phyloP scores from a whole-genome alignment of 2,797 vertebrate species.

The Petrocephalus schoutedeni region DNA sequence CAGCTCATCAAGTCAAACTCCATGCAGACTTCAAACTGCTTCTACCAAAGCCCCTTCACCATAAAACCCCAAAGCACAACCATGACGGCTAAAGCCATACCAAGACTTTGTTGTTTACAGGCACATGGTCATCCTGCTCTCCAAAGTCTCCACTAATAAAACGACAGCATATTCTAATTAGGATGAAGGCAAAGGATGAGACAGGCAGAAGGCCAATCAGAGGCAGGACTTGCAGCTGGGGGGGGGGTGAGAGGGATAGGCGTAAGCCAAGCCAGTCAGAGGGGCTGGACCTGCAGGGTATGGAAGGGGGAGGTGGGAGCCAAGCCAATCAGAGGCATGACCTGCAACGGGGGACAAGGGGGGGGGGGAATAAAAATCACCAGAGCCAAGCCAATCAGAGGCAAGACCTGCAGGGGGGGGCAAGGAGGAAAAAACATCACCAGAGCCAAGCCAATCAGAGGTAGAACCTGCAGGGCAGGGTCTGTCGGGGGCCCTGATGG shows the following conservation, averaged over 20 bases:
- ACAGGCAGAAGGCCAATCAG: neutral
- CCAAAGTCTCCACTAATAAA: neutral
- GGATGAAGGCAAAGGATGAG: neutral
- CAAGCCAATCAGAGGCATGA: neutral
- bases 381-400: neutral
- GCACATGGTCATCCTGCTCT: neutral
- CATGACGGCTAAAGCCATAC: neutral
- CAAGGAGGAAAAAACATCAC: neutral
- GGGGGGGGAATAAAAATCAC: neutral
- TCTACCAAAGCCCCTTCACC: neutral
- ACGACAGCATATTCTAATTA: neutral
- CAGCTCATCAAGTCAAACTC: neutral
- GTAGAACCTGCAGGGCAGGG: slow-evolving; percentile 39
- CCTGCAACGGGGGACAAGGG: neutral
- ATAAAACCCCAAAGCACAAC: neutral
- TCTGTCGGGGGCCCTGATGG: slow-evolving; percentile 37
- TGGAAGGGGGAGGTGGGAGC: neutral
- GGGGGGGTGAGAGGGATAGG: neutral
- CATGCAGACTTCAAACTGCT: neutral
- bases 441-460: neutral
- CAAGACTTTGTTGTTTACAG: neutral
- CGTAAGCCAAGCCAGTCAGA: neutral
- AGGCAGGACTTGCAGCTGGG: neutral
- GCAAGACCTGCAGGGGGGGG: neutral
- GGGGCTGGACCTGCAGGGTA: neutral